phyloP scores from a whole-genome alignment of 92 coral and sea anemone species.

The Epizoanthus rinbou region DNA sequence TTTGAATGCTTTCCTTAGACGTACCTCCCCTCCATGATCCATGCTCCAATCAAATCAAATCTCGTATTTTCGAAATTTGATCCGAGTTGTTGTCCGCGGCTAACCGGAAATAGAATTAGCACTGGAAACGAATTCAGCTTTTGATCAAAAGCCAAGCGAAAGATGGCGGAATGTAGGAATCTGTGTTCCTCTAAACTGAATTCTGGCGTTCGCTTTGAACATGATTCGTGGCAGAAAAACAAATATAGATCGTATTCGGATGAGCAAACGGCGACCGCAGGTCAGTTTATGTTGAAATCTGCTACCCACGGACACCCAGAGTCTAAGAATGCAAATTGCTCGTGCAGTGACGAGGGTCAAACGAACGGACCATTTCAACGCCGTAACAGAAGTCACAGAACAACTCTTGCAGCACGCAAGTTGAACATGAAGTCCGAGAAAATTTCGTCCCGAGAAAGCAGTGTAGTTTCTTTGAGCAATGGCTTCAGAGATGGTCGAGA shows the following conservation, averaged over 20 bases:
- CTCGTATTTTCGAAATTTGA: too few relatives aligned
- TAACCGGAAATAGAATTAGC: constrained; percentile 41
- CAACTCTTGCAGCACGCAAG: constrained; percentile 42
- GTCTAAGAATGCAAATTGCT: not conserved
- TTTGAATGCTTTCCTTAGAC: too few relatives aligned
- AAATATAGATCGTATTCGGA: not conserved
- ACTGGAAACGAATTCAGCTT: constrained; percentile 31
- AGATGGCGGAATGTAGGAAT: constrained; percentile 31
- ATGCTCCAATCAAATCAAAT: too few relatives aligned
- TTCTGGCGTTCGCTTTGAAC: constrained; percentile 19
- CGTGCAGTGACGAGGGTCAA: constrained; percentile 34
- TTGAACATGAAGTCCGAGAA: constrained; percentile 39
- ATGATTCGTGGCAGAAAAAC: constrained; percentile 4
- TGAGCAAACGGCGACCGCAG: constrained; percentile 36
- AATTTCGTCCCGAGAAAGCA: not conserved
- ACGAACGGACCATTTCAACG: constrained; percentile 41
- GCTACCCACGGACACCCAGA: constrained; percentile 2
- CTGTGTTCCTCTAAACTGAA: constrained; percentile 3
- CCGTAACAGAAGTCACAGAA: constrained; percentile 34
- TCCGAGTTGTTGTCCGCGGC: not conserved
- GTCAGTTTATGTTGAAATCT: constrained; percentile 30
- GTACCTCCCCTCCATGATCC: too few relatives aligned
- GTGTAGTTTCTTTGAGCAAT: not conserved
- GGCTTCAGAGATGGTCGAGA: constrained; percentile 10
- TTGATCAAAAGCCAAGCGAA: constrained; percentile 20